Evolutionary conservation across 2,113 vertebrate species (phyloP), one percentile per base, ranked within the genome.

Genomic region (Anser cygnoides): DNA sequence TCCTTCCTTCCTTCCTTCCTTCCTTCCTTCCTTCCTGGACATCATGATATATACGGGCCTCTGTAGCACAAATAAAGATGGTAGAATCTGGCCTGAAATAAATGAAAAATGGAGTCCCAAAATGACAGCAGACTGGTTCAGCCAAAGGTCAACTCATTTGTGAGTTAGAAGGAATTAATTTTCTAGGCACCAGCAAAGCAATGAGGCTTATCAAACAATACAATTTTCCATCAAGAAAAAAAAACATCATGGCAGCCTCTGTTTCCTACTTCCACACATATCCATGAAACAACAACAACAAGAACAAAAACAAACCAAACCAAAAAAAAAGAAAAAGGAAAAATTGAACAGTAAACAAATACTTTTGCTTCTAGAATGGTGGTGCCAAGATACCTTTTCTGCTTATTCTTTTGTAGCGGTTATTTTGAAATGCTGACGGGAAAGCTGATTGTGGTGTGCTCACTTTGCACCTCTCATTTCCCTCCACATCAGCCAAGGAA

Each of bases 111-210:
- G 39, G 57, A 41, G 28, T 70, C 50, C 41, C 49, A 62, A 90
- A 93, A 89, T 90, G 86, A 87, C 61, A 96, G 76, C 52, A 89
- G 65, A 76, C 49, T 93, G 76, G 95, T 94, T 96, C 93, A 96
- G 93, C 86, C 95, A 95, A 93, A 95, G 96, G 93, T 95, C 92
- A 93, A 68, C 66, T 94, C 68, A 94, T 94, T 84, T 90, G 58
- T 87, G 86, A 93, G 80, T 92, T 82, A 88, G 88, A 89, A 96
- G 73, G 77, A 93, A 94, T 95, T 94, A 84, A 92, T 96, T 94
- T 94, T 93, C 88, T 54, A 94, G 92, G 54, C 89, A 96, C 77
- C 84, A 94, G 67, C 39, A 94, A 82, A 94, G 88, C 90, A 94
- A 82, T 89, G 93, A 96, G 86, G 86, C 83, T 95, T 94, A 82